phyloP scores from a whole-genome alignment of 2,888 invertebrate species.

The Lypha dubia region DNA sequence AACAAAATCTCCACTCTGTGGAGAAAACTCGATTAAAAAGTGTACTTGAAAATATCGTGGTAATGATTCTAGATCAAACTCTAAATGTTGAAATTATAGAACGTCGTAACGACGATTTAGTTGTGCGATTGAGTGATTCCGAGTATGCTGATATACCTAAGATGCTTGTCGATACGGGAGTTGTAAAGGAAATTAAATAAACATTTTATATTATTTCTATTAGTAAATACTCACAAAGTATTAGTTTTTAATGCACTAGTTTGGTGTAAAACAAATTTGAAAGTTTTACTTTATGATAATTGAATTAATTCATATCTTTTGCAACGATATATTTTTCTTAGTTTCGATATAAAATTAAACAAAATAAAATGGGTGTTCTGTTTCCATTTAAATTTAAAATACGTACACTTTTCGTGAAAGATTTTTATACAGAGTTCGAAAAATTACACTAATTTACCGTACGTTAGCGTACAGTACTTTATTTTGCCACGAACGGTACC shows the following conservation, averaged over 20 bases:
- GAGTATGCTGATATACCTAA: slow-evolving; percentile 66
- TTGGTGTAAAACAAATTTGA: background rate
- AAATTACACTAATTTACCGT: no score
- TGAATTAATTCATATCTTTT: no score
- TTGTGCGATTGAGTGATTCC: slow-evolving; percentile 66
- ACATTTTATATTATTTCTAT: background rate
- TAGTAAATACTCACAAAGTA: background rate
- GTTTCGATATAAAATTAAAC: no score
- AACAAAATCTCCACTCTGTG: slow-evolving; percentile 1
- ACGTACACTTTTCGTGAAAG: no score
- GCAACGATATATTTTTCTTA: no score
- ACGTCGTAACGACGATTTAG: slow-evolving; percentile 53
- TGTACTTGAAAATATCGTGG: slow-evolving; percentile 65
- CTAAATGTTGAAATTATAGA: slow-evolving; percentile 68
- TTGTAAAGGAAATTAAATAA: slow-evolving; percentile 53
- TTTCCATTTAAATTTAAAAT: no score
- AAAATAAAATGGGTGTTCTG: no score
- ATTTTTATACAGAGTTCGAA: no score
- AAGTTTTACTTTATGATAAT: background rate
- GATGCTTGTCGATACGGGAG: slow-evolving; percentile 67
- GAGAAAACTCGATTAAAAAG: slow-evolving; percentile 31
- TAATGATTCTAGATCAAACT: slow-evolving; percentile 71
- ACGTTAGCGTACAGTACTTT: no score
- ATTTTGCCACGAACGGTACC: no score
- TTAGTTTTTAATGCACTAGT: background rate